These are phyloP conservation scores for Pampus argenteus DNA, from an alignment of 2,797 vertebrate species.

Conservation along the genomic window DNA sequence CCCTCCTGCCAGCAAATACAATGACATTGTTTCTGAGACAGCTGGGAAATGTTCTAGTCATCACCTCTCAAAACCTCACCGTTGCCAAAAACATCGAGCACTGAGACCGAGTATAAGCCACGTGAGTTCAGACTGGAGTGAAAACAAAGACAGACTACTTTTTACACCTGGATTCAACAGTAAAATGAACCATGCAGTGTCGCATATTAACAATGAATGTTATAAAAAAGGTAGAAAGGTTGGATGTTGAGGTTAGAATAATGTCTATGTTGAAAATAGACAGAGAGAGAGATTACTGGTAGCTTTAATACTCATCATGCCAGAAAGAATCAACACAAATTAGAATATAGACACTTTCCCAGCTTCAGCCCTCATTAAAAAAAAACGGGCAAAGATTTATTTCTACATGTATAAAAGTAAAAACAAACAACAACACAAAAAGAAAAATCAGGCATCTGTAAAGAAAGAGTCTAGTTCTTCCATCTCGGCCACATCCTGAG, in stretches of 20 bases:
- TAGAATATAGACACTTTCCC: not conserved
- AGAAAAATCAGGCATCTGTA: constrained; percentile 72
- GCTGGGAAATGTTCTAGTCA: constrained; percentile 72
- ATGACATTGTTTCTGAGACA: constrained; percentile 75
- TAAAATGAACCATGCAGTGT: not conserved
- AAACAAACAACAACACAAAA: not conserved
- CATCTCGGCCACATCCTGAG: constrained; percentile 71
- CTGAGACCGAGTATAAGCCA: constrained; percentile 44
- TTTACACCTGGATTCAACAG: not conserved
- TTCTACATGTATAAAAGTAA: not conserved
- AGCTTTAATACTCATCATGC: constrained; percentile 34
- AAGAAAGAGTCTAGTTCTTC: constrained; percentile 91
- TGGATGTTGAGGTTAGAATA: not conserved
- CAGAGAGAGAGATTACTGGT: not conserved
- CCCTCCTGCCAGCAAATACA: constrained; percentile 73
- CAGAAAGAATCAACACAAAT: constrained; percentile 2
- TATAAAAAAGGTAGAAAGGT: not conserved
- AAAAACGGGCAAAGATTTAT: constrained; percentile 3
- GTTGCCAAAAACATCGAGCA: constrained; percentile 62
- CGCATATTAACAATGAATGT: constrained; percentile 1
- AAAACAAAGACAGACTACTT: constrained; percentile 25
- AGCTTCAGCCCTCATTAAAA: not conserved
- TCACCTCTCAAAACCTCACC: constrained; percentile 57
- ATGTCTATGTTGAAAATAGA: not conserved
- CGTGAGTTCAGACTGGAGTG: constrained; percentile 38